Conservation (phyloP, 1,140 invertebrate genomes). For the Drosophila teissieri region DNA sequence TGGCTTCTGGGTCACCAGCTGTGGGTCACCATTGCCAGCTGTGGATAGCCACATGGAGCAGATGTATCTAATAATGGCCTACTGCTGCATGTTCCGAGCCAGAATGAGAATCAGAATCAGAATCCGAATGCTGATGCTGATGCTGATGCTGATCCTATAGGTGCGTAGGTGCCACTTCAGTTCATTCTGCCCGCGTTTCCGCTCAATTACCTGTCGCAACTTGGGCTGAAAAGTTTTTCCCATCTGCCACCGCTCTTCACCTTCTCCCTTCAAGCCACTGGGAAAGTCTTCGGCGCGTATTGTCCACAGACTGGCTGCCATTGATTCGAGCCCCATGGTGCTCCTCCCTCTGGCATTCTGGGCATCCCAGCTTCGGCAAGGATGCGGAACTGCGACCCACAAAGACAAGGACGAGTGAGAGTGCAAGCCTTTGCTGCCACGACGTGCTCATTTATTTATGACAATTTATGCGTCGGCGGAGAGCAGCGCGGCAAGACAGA, state of each 20-base stretch:
- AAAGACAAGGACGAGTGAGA: not conserved
- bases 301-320: constrained; percentile 6
- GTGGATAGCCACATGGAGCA: too few relatives aligned
- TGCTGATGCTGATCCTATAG: too few relatives aligned
- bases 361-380: too few relatives aligned
- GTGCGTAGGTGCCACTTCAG: too few relatives aligned
- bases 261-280: too few relatives aligned
- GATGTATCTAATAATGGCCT: too few relatives aligned
- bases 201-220: constrained; percentile 69
- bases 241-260: not conserved
- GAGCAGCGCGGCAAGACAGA: constrained; percentile 30
- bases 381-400: not conserved
- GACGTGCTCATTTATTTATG: constrained; percentile 48
- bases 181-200: constrained; percentile 62
- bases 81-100: too few relatives aligned
- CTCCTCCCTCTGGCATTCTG: not conserved
- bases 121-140: too few relatives aligned
- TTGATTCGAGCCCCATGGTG: constrained; percentile 3
- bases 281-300: constrained; percentile 18
- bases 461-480: constrained; percentile 43
- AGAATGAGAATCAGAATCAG: too few relatives aligned
- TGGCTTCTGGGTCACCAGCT: too few relatives aligned
- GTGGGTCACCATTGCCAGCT: too few relatives aligned
- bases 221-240: constrained; percentile 28
- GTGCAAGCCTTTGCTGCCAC: constrained; percentile 39